Evolutionary conservation across 2,888 invertebrate genomes (phyloP).

Genomic region (Dolomedes plantarius): DNA sequence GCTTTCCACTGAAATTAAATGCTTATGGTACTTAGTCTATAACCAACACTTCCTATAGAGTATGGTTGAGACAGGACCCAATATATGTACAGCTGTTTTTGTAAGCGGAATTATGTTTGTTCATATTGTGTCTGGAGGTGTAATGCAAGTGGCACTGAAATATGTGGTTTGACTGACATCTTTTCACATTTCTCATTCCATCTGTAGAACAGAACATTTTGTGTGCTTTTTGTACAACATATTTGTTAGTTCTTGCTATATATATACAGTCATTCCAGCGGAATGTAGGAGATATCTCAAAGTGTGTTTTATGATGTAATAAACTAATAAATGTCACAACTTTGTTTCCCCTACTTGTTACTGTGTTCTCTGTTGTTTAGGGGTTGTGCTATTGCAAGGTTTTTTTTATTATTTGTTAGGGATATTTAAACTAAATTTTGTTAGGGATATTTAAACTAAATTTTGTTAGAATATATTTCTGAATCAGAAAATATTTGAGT

Average conservation of each 20-base stretch:
- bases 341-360: slow-evolving; percentile 47
- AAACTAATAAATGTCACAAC: slow-evolving; percentile 70
- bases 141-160: slow-evolving; percentile 61
- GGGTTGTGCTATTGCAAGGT: too few relatives aligned
- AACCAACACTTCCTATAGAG: slow-evolving; percentile 48
- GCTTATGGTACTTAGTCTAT: not conserved
- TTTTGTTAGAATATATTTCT: too few relatives aligned
- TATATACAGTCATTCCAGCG: slow-evolving; percentile 70
- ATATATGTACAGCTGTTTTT: slow-evolving; percentile 64
- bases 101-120: slow-evolving; percentile 63
- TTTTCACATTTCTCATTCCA: slow-evolving; percentile 71
- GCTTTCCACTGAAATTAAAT: not conserved
- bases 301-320: slow-evolving; percentile 72
- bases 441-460: too few relatives aligned
- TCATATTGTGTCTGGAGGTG: slow-evolving; percentile 51
- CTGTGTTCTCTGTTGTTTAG: slow-evolving; percentile 4
- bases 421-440: too few relatives aligned
- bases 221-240: slow-evolving; percentile 72
- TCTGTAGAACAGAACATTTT: slow-evolving; percentile 71
- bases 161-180: slow-evolving; percentile 68
- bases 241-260: slow-evolving; percentile 71
- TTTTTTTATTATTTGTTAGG: too few relatives aligned
- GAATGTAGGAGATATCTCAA: slow-evolving; percentile 71
- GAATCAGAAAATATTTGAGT: too few relatives aligned
- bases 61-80: slow-evolving; percentile 55